Evolutionary conservation across 2,113 vertebrate genomes (phyloP).

Genomic region (Aldabrachelys gigantea): DNA sequence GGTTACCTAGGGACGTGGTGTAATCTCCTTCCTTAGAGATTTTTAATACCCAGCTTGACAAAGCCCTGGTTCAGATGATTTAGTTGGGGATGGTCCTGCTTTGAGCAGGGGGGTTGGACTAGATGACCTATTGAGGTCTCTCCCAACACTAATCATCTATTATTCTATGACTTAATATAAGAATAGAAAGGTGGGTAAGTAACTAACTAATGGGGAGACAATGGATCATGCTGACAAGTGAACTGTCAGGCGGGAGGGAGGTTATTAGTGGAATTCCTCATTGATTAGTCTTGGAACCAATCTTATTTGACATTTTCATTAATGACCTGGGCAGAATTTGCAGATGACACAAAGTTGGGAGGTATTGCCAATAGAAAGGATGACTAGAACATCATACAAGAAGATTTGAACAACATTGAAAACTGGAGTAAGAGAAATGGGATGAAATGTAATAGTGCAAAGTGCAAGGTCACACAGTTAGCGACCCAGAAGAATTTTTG

Average conservation of each 20-base stretch:
- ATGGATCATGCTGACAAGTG: background rate
- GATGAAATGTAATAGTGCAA: background rate
- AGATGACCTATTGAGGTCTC: too few relatives aligned
- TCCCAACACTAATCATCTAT: too few relatives aligned
- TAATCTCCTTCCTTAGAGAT: too few relatives aligned
- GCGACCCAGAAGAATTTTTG: background rate
- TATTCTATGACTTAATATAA: background rate
- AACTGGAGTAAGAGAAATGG: background rate
- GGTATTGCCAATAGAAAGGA: too few relatives aligned
- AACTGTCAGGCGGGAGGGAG: background rate
- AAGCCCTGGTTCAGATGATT: too few relatives aligned
- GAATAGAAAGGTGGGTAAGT: background rate
- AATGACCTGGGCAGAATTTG: background rate
- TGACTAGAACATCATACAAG: background rate
- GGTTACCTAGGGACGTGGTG: too few relatives aligned
- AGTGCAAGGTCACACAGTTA: background rate
- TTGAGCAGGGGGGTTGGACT: too few relatives aligned
- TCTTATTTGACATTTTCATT: background rate
- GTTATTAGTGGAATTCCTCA: background rate
- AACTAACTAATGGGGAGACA: background rate
- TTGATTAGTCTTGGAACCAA: background rate
- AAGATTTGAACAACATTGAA: background rate
- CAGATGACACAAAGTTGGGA: too few relatives aligned
- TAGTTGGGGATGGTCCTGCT: too few relatives aligned
- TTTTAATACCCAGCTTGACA: too few relatives aligned